Evolutionary conservation across 35 echinoderm and acorn worm genomes (phyloP), one percentile per base, ranked within the genome.

Genomic region (Ptychodera flava): DNA sequence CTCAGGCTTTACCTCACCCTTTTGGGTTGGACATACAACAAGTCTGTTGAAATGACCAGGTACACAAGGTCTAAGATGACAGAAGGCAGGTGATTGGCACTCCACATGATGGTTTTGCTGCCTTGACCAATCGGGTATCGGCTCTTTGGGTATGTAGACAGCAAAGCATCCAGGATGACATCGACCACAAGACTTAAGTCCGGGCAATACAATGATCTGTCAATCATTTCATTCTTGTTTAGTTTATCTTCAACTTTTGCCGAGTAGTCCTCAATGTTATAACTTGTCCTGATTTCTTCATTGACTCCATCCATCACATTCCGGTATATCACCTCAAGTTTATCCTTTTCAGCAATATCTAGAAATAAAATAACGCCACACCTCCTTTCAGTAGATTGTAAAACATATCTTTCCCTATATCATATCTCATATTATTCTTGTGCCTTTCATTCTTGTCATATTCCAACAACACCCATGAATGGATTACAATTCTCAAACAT

Each of bases 151-250:
- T 85, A 82, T 33, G 81, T 94, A 31, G 92, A 85, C 38, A 94
- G 88, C 28, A 94, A 88, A 31, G 92, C 92, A 81, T 94, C 88
- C n/a, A 36, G 85, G n/a, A 90, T 84, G 0, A 88, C 82, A 29
- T 84, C 33, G 78, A 64, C 80, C 0, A 90, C 85, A 14, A 89
- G 85, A 76, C 88, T 83, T 34, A 91, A 77, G 78, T 94, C 92
- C 1, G 83, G 76, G 30, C 52, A 22, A n/a, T 90, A 81, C 15
- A 85, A 35, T 27, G 82, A 75, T 22, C 87, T 89, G n/a, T 90
- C 86, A 78, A 86, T 85, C 22, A 28, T 87, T 45, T 22, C 22
- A 22, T 64, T 64, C 22, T 6, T 64, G 6, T 64, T 64, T 22
- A 64, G 6, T 64, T 64, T 64, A 6, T 64, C 45, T 64, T 64